phyloP scores from a whole-genome alignment of 2,797 vertebrate species.

The Gallirallus australis region DNA sequence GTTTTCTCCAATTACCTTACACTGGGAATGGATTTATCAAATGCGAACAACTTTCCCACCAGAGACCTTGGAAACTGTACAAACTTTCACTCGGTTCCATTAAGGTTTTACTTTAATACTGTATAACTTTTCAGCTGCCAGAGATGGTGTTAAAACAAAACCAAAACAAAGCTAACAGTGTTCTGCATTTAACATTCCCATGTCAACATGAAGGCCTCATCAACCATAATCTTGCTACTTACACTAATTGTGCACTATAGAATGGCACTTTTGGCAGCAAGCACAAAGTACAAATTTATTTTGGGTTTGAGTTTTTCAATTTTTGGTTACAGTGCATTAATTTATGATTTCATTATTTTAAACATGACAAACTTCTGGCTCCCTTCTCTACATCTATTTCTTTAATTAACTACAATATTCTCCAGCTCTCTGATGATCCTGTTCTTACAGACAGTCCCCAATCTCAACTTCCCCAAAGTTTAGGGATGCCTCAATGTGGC shows the following conservation, averaged over 20 bases:
- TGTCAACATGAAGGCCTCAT: slow-evolving; percentile 32
- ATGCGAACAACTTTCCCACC: slow-evolving; percentile 42
- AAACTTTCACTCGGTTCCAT: slow-evolving; percentile 60
- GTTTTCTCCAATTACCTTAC: slow-evolving; percentile 48
- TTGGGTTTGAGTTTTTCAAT: not conserved
- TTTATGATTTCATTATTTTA: not conserved
- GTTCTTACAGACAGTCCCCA: not conserved
- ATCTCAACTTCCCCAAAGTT: not conserved
- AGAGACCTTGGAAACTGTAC: slow-evolving; percentile 67
- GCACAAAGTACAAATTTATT: not conserved
- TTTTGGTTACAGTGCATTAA: slow-evolving; percentile 18
- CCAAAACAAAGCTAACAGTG: not conserved
- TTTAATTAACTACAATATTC: slow-evolving; percentile 30
- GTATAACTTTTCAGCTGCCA: slow-evolving; percentile 52
- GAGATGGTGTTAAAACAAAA: slow-evolving; percentile 44
- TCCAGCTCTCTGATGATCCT: not conserved
- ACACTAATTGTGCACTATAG: not conserved
- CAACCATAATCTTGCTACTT: slow-evolving; percentile 3
- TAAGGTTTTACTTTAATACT: slow-evolving; percentile 71
- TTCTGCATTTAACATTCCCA: slow-evolving; percentile 33
- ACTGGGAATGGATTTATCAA: slow-evolving; percentile 57
- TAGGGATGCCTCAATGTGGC: not conserved
- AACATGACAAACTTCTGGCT: not conserved
- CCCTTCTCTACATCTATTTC: not conserved
- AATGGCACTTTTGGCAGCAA: slow-evolving; percentile 16